Evolutionary conservation across 2,888 invertebrate species (phyloP).

Genomic region (Petrophora chlorosata): DNA sequence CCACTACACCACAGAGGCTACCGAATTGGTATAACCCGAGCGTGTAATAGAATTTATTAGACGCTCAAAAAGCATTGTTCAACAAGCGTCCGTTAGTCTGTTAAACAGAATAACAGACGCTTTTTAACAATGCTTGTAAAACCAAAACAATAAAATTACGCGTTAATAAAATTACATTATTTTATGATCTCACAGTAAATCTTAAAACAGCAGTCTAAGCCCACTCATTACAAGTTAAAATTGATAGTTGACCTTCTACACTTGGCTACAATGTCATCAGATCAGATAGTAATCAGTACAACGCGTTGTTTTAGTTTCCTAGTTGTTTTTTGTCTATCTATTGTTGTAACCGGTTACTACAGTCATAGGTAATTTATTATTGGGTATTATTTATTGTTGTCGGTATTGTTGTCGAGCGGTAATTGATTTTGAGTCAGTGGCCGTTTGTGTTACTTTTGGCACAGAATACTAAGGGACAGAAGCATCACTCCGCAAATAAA

Average conservation of each 20-base stretch:
- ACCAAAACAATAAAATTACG: conserved; percentile 14
- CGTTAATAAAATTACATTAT: no score
- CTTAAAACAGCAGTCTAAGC: neutral
- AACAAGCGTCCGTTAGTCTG: no score
- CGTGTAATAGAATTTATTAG: no score
- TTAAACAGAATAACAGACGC: no score
- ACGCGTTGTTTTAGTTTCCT: conserved; percentile 26
- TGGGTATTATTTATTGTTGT: conserved; percentile 12
- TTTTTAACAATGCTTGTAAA: conserved; percentile 17
- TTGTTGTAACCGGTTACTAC: conserved; percentile 18
- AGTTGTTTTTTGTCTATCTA: conserved; percentile 23
- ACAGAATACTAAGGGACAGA: neutral
- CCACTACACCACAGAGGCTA: no score
- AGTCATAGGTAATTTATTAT: conserved; percentile 16
- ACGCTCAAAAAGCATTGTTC: no score
- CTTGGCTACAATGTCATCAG: conserved; percentile 22
- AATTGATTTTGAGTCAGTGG: conserved; percentile 12
- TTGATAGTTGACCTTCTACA: conserved; percentile 24
- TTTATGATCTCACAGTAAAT: conserved; percentile 11
- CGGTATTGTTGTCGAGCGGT: neutral
- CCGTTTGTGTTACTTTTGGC: conserved; percentile 6
- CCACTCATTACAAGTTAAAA: conserved; percentile 19
- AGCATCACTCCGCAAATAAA: no score
- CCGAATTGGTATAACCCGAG: no score
- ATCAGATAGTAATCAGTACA: conserved; percentile 26